Base-by-base conservation (phyloP, 2,113 vertebrate genomes). In the Antechinus flavipes region DNA sequence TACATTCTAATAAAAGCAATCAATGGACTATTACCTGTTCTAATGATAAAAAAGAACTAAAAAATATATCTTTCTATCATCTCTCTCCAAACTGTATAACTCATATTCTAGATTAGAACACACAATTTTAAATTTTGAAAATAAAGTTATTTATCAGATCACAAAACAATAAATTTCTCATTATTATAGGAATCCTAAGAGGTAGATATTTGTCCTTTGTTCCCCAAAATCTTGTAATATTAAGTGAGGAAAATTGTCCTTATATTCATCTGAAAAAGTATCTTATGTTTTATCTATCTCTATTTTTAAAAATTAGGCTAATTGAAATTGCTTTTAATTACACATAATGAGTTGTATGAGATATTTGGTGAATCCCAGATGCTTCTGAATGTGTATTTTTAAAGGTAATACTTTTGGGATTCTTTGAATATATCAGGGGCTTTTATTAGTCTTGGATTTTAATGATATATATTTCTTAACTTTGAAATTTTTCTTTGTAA, bases 401-500 rank as follows among this genome's bases (percentile, higher is more conserved):
- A 2, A 19, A 0, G 0, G 8, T 6, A 22, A 0, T 23, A 50
- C 30, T 93, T 91, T 50, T 26, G 19, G 8, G 53, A 19, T 27
- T 1, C 42, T 11, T 94, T 54, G 92, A 55, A 0, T 53, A 54
- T 46, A 96, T 94, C 93, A n/a, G 6, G 49, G 3, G 3, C 30
- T 52, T 95, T 96, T 91, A 92, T 25, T 19, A 22, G n/a, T n/a
- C 94, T 47, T 1, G 94, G 52, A 55, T 56, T 94, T 47, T 16
- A 95, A 93, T 35, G 23, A 90, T 93, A 92, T 0, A 54, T 93
- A 5, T 76, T 22, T 93, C 93, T 91, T 90, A 91, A 42, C 0
- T 0, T 54, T 97, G 91, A 90, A 96, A 46, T 52, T 14, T 42
- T 95, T 42, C 26, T 97, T 95, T 94, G 91, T 94, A 97, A 97